Evolutionary conservation across 2,888 invertebrate genomes (phyloP), one percentile per base, ranked within the genome.

Genomic region (Unio delphinus): DNA sequence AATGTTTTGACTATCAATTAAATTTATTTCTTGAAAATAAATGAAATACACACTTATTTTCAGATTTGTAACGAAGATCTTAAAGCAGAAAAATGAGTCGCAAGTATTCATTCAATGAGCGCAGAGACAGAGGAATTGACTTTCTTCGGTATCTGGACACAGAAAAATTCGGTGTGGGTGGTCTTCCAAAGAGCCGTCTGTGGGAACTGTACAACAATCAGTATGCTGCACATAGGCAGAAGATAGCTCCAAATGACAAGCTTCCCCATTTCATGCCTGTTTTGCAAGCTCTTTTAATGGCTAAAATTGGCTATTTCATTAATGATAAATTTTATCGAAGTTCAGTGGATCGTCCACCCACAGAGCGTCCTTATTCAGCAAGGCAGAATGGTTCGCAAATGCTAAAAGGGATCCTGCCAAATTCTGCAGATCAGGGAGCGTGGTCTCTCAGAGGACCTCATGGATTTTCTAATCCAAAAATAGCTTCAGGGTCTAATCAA

Each of bases 81-180:
- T 11, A 45, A 45, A 15, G 45, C 15, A 45, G 45, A 45, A 45
- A 45, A 45, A 45, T 45, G 45, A 45, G 45, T 15, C 45, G 45
- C 45, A 45, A 45, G 45, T 15, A 45, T 45, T 45, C 45, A 45
- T 45, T 45, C 45, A 45, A 45, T 45, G 45, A 45, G 15, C 45
- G 45, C 3, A 11, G 45, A 45, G 65, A 61, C 17, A 60, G 72
- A 60, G 78, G 75, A 18, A 55, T 68, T 23, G 78, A 78, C 58
- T 78, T 78, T 64, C 55, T 78, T 3, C 64, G 79, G 15, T 82
- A 72, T 61, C 63, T 79, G 28, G 61, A 70, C 30, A 79, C 79
- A 60, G 74, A 81, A 60, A 69, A 75, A 60, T 72, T 78, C 23
- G 55, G 65, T 7, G 23, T 82, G 23, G 55, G 65, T 56, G 80